Evolutionary conservation across 1,140 invertebrate genomes (phyloP), one percentile per base, ranked within the genome.

Genomic region (Lucilia cuprina): DNA sequence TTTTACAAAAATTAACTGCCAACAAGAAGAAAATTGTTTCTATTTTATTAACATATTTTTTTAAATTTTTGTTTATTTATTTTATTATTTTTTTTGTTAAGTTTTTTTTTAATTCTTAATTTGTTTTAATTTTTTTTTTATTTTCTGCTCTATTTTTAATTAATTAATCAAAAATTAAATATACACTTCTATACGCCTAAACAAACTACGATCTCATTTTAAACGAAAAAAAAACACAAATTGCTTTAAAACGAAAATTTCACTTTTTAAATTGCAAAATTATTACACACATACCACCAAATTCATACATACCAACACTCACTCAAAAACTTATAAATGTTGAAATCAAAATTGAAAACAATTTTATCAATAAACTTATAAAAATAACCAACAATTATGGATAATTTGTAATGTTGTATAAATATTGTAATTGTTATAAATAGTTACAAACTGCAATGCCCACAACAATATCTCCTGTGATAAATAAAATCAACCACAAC

Each of bases 391-490:
- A 21, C n/a, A 70, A 9, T 21, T 4, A 70, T 70, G 65, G 7
- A 19, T 25, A 70, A 70, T 70, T 70, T 65, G 65, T 83, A 65
- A 74, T 75, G 49, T 74, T 74, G 70, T 49, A 74, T 41, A 30
- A 65, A 74, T 35, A 34, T 30, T 83, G 47, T 83, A 34, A 50
- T 34, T 74, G 30, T 82, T 70, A 47, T 47, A 70, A 83, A 50
- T 70, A 85, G 83, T 80, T 85, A 35, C 83, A 85, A 85, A 86
- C 85, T 30, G 75, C 86, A 50, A 83, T 84, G 86, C 85, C 86
- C 84, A 86, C 86, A 70, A 83, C 86, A 84, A 77, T 87, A 77
- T 87, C 87, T 82, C 80, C 85, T 86, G 87, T 86, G 85, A 86
- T 86, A 87, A 82, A 84, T 74, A 86, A 86, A 82, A 84, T 77